Conservation (phyloP, 2,888 invertebrate species). For the Myopa testacea region DNA sequence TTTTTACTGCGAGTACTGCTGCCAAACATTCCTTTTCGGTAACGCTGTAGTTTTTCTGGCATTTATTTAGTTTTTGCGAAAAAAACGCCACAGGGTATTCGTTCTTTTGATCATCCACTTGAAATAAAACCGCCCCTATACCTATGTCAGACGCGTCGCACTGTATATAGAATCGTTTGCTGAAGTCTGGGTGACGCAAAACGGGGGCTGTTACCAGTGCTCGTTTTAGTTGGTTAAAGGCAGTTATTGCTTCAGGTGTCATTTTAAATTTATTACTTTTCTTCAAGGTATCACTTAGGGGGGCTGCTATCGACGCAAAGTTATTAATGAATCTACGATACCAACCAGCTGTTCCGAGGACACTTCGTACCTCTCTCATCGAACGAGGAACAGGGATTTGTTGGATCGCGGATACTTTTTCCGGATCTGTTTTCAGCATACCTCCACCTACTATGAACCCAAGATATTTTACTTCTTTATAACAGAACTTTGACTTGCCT, state of each 20-base stretch:
- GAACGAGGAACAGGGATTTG: no score
- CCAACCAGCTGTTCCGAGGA: conserved; percentile 37
- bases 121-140: conserved; percentile 40
- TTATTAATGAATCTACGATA: conserved; percentile 41
- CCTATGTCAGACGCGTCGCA: conserved; percentile 45
- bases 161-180: conserved; percentile 39
- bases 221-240: conserved; percentile 40
- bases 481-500: no score
- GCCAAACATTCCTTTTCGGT: conserved; percentile 45
- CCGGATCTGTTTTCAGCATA: no score
- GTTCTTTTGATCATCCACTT: conserved; percentile 29
- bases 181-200: conserved; percentile 40
- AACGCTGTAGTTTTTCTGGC: conserved; percentile 43
- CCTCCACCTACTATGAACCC: no score
- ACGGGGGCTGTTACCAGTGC: conserved; percentile 36
- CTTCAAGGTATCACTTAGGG: conserved; percentile 29
- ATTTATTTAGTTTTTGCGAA: conserved; percentile 42
- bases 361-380: no score
- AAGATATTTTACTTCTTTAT: no score
- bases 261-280: conserved; percentile 30
- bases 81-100: conserved; percentile 42
- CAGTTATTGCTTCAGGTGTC: conserved; percentile 36
- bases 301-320: conserved; percentile 25
- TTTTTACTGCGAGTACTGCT: conserved; percentile 41
- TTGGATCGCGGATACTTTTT: no score